Evolutionary conservation across 92 coral and sea anemone species (phyloP).

Genomic region (Phenganax stokvisi): DNA sequence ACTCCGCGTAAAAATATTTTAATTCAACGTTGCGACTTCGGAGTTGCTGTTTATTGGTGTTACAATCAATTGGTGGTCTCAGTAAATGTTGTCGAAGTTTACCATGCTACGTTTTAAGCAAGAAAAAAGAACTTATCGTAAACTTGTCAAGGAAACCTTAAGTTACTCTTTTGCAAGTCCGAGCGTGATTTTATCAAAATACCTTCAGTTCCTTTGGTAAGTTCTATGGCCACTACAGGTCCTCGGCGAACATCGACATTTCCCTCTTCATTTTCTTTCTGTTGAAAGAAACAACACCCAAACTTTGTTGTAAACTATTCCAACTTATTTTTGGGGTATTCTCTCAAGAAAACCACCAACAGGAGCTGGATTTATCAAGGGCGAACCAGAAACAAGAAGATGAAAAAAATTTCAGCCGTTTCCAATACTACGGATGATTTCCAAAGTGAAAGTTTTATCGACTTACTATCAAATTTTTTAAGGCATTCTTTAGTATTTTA

Average conservation of each 20-base stretch:
- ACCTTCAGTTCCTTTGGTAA: constrained; percentile 64
- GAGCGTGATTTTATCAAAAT: neutral
- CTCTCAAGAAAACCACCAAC: neutral
- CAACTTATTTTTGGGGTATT: too few relatives aligned
- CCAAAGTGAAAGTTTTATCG: neutral
- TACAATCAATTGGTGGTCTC: too few relatives aligned
- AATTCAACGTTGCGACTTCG: too few relatives aligned
- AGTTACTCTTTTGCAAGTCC: too few relatives aligned
- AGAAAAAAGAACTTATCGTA: neutral
- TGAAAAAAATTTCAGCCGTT: neutral
- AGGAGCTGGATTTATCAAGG: neutral
- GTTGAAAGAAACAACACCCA: neutral
- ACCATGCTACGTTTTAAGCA: too few relatives aligned
- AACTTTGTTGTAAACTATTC: too few relatives aligned
- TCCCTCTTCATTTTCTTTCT: constrained; percentile 84
- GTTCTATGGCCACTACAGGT: constrained; percentile 58
- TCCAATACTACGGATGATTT: neutral
- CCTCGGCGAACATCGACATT: constrained; percentile 87
- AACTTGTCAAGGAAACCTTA: neutral
- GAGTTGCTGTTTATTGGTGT: too few relatives aligned
- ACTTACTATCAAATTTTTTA: constrained; percentile 16
- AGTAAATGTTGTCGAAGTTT: too few relatives aligned
- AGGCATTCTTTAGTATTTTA: constrained; percentile 23
- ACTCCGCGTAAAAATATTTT: too few relatives aligned
- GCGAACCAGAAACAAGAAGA: neutral